These are phyloP conservation scores for Neotoma lepida DNA, from an alignment of 2,113 vertebrate genomes.

Conservation along the genomic window DNA sequence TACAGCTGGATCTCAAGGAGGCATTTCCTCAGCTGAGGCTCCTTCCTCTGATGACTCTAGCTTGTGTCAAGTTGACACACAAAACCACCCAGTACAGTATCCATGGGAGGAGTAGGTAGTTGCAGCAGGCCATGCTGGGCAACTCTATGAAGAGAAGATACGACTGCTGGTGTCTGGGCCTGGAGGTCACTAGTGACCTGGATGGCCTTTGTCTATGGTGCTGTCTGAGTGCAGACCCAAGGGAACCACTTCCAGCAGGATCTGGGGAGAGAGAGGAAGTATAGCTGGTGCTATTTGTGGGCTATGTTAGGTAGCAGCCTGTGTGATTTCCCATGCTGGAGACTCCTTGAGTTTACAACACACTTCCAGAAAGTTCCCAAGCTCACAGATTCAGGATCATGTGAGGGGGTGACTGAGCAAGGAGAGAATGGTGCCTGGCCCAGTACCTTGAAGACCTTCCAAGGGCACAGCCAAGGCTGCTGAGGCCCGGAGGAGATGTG, in stretches of 20 bases:
- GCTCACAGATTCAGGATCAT: background rate
- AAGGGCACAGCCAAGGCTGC: background rate
- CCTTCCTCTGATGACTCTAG: background rate
- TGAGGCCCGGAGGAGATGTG: background rate
- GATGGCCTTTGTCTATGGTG: background rate
- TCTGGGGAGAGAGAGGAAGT: background rate
- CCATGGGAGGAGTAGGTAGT: background rate
- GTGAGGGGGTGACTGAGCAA: background rate
- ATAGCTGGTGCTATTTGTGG: no score
- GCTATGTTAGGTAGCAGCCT: background rate
- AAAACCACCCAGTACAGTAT: background rate
- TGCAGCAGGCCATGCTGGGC: no score
- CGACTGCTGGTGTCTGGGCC: background rate
- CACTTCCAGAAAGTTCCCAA: background rate
- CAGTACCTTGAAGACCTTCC: background rate
- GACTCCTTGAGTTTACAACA: background rate
- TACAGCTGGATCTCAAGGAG: background rate
- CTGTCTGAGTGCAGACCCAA: background rate
- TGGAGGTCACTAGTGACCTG: background rate
- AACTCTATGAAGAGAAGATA: background rate
- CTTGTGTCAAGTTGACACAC: background rate
- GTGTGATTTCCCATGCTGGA: background rate
- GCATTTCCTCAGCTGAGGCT: background rate
- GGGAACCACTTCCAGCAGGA: background rate
- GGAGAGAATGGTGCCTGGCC: background rate